Conservation (phyloP, 2,888 invertebrate genomes). For the Cephus nigrinus region DNA sequence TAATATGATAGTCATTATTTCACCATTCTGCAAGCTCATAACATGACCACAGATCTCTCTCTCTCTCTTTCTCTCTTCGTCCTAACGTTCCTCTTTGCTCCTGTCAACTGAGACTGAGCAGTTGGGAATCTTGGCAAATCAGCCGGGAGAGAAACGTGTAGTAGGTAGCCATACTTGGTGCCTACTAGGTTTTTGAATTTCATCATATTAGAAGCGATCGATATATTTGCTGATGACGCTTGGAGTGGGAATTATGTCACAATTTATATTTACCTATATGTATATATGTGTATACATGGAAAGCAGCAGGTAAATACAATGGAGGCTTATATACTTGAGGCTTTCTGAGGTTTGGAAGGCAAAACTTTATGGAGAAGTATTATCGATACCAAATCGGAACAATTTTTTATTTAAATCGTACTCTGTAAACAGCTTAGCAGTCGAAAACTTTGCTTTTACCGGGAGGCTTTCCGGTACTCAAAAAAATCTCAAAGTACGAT, state of each 20-base stretch:
- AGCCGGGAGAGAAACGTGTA: background rate
- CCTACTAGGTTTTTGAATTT: background rate
- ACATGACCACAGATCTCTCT: background rate
- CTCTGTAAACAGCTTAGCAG: background rate
- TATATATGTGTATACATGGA: too few species aligned
- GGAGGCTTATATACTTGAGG: background rate
- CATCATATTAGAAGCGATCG: background rate
- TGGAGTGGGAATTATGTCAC: background rate
- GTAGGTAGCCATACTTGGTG: background rate
- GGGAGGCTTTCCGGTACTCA: background rate
- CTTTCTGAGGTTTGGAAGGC: background rate
- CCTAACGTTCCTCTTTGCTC: background rate
- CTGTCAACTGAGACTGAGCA: background rate
- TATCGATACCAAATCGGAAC: background rate
- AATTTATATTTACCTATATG: background rate
- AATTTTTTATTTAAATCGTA: constrained; percentile 6
- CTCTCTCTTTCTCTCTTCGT: background rate
- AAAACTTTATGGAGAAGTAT: background rate
- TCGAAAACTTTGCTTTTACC: constrained; percentile 1
- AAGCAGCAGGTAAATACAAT: background rate
- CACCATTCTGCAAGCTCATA: background rate
- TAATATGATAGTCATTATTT: background rate
- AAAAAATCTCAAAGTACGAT: background rate
- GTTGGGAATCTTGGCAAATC: background rate
- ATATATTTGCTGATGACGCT: background rate